phyloP scores from a whole-genome alignment of 2,797 vertebrate species.

The Pantherophis vulpinus region DNA sequence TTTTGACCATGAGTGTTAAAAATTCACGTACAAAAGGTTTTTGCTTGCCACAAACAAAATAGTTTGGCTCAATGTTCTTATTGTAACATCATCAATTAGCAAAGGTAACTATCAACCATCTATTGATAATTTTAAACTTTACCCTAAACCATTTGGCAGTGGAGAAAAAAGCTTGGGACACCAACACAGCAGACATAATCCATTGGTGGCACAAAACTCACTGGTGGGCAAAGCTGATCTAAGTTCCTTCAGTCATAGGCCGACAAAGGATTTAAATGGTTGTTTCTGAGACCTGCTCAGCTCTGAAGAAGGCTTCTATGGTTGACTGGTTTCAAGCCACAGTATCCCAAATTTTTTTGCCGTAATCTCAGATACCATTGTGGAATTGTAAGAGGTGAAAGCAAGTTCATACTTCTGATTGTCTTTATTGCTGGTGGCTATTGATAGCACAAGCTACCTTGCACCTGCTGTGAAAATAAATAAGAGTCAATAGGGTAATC shows the following conservation, averaged over 20 bases:
- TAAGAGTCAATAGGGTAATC: conserved; percentile 21
- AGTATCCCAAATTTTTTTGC: conserved; percentile 50
- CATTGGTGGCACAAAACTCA: background rate
- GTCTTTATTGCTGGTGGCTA: too few species aligned
- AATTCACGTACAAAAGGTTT: background rate
- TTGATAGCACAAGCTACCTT: conserved; percentile 36
- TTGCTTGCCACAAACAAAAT: background rate
- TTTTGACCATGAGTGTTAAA: background rate
- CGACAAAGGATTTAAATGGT: conserved; percentile 32
- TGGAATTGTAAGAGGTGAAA: conserved; percentile 45
- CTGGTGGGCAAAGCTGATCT: background rate
- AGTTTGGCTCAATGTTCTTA: background rate
- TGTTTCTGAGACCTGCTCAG: conserved; percentile 28
- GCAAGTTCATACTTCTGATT: conserved; percentile 39
- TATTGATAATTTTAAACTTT: background rate
- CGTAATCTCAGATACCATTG: conserved; percentile 49
- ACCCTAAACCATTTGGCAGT: background rate
- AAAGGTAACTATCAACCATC: background rate
- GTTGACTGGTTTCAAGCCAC: conserved; percentile 32
- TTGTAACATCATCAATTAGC: background rate
- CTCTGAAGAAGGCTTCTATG: conserved; percentile 16
- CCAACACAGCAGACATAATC: background rate
- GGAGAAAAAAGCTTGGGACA: background rate
- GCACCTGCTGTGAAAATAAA: conserved; percentile 50
- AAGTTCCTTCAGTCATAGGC: conserved; percentile 27